These are phyloP conservation scores for Ostrea denselamellosa DNA, from an alignment of 1,140 invertebrate genomes.

Conservation along the genomic window DNA sequence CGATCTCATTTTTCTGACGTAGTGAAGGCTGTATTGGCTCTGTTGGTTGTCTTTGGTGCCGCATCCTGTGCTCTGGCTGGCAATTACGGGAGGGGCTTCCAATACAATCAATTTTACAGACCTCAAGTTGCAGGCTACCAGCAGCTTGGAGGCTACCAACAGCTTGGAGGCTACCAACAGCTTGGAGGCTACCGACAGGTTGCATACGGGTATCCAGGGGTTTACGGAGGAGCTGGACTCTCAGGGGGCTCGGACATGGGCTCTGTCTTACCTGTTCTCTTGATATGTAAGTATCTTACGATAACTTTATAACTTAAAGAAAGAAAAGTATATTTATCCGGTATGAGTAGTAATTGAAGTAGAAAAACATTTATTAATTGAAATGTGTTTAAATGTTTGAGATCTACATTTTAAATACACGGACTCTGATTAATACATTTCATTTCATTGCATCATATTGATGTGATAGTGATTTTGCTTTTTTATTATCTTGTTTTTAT, in stretches of 20 bases:
- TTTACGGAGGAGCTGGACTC: neutral
- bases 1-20: neutral
- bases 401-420: neutral
- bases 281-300: neutral
- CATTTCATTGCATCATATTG: no score
- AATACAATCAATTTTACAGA: no score
- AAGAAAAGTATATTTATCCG: neutral
- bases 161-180: neutral
- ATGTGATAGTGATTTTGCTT: no score
- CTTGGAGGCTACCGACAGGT: neutral
- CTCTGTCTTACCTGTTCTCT: neutral
- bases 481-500: no score
- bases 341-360: neutral
- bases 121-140: neutral
- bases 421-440: neutral
- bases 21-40: neutral
- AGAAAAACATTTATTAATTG: neutral
- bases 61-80: neutral
- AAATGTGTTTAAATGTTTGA: neutral
- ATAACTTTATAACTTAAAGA: neutral
- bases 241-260: neutral
- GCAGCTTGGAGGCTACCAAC: neutral
- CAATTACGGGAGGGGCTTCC: neutral
- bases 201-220: neutral
- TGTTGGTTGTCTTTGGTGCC: neutral